Conservation (phyloP, 2,888 invertebrate genomes). For the Leucoptera coffeella region DNA sequence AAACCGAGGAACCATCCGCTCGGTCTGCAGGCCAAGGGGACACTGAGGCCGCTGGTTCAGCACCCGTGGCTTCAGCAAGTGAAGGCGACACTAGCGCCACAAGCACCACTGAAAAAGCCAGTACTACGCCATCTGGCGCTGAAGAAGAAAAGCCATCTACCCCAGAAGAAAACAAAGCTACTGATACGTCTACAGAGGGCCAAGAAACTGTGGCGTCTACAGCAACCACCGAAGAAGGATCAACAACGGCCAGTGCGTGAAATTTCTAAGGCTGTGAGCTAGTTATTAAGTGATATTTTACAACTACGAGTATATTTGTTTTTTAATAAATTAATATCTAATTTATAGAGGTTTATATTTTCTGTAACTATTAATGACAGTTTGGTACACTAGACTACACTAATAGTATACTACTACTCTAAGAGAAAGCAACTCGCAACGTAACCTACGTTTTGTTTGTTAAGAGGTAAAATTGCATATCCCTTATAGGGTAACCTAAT, state of each 20-base stretch:
- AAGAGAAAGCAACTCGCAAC: too few species aligned
- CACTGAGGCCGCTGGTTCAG: conserved; percentile 12
- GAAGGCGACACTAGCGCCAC: conserved; percentile 5
- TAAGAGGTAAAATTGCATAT: too few species aligned
- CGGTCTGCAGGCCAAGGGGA: conserved; percentile 14
- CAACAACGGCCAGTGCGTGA: conserved; percentile 1
- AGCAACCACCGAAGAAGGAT: background rate
- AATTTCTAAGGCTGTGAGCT: conserved; percentile 5
- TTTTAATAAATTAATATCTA: background rate
- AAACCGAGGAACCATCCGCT: conserved; percentile 12
- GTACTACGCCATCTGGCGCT: background rate
- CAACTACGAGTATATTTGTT: background rate
- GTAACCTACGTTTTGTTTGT: too few species aligned
- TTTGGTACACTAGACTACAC: too few species aligned
- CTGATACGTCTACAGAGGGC: background rate
- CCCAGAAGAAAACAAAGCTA: conserved; percentile 1
- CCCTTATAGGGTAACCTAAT: too few species aligned
- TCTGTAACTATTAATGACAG: too few species aligned
- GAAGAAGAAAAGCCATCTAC: conserved; percentile 4
- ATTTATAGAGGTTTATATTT: too few species aligned
- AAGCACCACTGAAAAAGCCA: conserved; percentile 3
- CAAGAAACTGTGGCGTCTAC: background rate
- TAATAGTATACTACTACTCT: too few species aligned
- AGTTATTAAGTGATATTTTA: conserved; percentile 3
- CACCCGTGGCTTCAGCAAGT: conserved; percentile 8